Base-by-base conservation (phyloP, 2,888 invertebrate genomes). In the Acleris literana region DNA sequence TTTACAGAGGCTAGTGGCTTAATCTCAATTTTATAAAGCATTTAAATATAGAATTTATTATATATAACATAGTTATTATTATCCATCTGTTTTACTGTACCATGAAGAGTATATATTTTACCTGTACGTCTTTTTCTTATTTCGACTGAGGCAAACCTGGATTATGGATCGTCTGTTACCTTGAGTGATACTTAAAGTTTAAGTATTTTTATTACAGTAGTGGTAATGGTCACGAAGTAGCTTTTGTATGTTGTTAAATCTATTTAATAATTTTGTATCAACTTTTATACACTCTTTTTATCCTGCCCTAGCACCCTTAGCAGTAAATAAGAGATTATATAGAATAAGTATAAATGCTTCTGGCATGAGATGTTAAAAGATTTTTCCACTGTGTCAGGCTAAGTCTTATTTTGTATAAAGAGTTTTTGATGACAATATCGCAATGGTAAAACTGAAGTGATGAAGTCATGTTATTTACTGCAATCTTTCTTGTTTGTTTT, bases 261-360 rank as follows among this genome's bases (percentile, higher is more conserved):
- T 89, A 87, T 88, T 87, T 85, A 84, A 88, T 85, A 87, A 86
- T 91, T 92, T 91, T 92, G 83, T 92, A 91, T 83, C 78, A 87
- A 92, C 84, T 92, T 92, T 92, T 92, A 90, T 92, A 92, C 92
- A 92, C 92, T 91, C 86, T 84, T 91, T 91, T 92, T 90, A 91
- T 86, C 88, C 89, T 91, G 91, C 90, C 92, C 87, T 87, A 90
- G 92, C 92, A 92, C 92, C 88, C 84, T 84, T 90, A 89, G 85
- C 69, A 76, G 76, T 77, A 79, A 74, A 62, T 60, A 67, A 67
- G 68, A 55, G 58, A 48, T 64, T 43, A 44, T 48, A 52, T 68
- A 62, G 63, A 22, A 48, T 67, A 67, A 51, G 51, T 52, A 13
- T 20, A 49, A 60, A 63, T 64, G 63, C 39, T 46, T 17, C 3